A percentile compares a stretch with the other conserved stretches of the same genome.
These are phyloP conservation scores for Mus minutoides DNA, from an alignment of 2,797 vertebrate genomes.

Conservation along the genomic window DNA sequence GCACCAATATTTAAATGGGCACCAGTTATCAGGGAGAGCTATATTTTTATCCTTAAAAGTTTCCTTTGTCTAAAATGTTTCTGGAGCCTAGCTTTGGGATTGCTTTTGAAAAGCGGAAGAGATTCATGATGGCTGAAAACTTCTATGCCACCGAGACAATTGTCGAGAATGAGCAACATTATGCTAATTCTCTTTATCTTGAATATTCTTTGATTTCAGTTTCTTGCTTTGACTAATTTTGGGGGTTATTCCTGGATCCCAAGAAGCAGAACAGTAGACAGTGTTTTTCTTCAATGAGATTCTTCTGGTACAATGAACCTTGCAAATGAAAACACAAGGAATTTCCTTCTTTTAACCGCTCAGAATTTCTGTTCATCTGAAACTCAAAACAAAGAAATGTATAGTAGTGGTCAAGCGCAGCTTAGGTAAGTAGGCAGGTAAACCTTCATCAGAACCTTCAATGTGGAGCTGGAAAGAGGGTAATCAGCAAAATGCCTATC, in stretches of 20 bases:
- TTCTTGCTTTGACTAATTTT: background rate
- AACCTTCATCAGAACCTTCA: background rate
- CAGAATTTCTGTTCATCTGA: background rate
- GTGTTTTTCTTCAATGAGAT: background rate
- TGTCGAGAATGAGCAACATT: conserved; percentile 19
- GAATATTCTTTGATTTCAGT: background rate
- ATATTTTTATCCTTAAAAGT: conserved; percentile 26
- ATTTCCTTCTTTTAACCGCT: background rate
- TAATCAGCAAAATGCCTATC: background rate
- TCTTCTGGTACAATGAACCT: background rate
- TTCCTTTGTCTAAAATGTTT: background rate
- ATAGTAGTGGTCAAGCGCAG: background rate
- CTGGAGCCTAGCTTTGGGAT: background rate
- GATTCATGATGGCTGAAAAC: background rate
- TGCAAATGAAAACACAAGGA: background rate
- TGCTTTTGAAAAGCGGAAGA: conserved; percentile 54
- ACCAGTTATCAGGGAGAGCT: background rate
- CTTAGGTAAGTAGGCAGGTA: background rate
- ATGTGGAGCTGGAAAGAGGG: background rate
- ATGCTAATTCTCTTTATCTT: conserved; percentile 41
- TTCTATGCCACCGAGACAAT: background rate
- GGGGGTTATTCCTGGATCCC: background rate
- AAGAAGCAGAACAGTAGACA: background rate
- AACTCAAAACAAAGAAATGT: conserved; percentile 17
- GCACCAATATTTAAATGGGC: background rate